Percentiles rank a stretch among this genome's conserved stretches.
phyloP scores from a whole-genome alignment of 2,797 vertebrate species.

The Labroides dimidiatus region DNA sequence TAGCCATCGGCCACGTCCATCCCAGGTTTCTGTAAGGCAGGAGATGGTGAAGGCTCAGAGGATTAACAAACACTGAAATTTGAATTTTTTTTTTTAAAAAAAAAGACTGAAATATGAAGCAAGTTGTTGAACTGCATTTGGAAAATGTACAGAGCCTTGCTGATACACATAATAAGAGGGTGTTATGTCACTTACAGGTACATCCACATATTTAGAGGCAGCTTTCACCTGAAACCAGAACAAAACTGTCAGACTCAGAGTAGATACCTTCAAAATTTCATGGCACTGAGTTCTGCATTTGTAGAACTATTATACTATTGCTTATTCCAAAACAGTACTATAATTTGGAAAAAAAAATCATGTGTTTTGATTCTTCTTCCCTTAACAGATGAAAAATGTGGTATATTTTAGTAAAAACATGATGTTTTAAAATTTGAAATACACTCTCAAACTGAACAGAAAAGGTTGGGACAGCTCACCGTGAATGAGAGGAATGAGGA shows the following conservation, averaged over 20 bases:
- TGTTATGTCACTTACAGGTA: conserved; percentile 92
- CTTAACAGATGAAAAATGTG: no score
- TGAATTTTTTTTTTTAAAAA: not conserved
- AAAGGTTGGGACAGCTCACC: conserved; percentile 82
- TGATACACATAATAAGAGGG: conserved; percentile 15
- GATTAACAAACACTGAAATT: not conserved
- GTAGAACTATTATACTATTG: not conserved
- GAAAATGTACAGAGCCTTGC: not conserved
- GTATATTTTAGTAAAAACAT: no score
- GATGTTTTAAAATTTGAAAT: no score
- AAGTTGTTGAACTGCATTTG: conserved; percentile 7
- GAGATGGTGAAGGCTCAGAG: conserved; percentile 27
- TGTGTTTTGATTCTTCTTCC: no score
- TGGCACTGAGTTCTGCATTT: not conserved
- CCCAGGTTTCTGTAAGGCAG: conserved; percentile 92
- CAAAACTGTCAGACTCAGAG: conserved; percentile 45
- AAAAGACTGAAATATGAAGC: not conserved
- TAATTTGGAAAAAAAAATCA: not conserved
- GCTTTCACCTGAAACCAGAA: conserved; percentile 94
- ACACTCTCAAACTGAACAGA: no score
- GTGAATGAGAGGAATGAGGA: conserved; percentile 99
- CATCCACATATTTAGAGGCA: conserved; percentile 99
- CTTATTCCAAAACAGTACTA: not conserved
- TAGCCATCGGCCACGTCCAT: conserved; percentile 99
- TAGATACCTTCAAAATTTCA: not conserved